phyloP scores from a whole-genome alignment of 1,140 invertebrate species.

The Pseudomyrmex sp. region DNA sequence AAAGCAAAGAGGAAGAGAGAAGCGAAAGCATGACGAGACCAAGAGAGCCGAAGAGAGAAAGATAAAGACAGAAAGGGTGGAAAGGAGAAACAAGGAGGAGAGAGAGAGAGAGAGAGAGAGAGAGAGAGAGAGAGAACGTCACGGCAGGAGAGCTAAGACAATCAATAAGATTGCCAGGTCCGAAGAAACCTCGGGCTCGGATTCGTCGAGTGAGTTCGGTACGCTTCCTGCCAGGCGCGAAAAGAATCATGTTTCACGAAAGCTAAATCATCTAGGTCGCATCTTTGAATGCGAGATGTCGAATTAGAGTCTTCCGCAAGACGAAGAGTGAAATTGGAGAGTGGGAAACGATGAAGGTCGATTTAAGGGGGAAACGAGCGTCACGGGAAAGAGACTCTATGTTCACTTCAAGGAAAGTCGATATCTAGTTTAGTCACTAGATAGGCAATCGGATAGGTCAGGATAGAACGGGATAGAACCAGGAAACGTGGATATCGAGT shows the following conservation, averaged over 20 bases:
- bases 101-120: slow-evolving; percentile 15
- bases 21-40: too few species aligned
- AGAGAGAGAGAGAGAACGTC: slow-evolving; percentile 45
- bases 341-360: slow-evolving; percentile 4
- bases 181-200: slow-evolving; percentile 69
- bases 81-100: not conserved
- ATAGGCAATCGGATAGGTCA: slow-evolving; percentile 74
- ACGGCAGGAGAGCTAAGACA: slow-evolving; percentile 74
- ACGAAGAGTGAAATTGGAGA: slow-evolving; percentile 10
- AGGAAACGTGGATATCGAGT: slow-evolving; percentile 41
- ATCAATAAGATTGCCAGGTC: slow-evolving; percentile 80
- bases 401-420: slow-evolving; percentile 68
- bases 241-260: slow-evolving; percentile 44
- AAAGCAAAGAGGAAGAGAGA: slow-evolving; percentile 37
- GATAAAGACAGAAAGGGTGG: slow-evolving; percentile 18
- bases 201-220: slow-evolving; percentile 67
- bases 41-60: slow-evolving; percentile 5
- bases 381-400: not conserved
- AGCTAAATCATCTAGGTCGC: slow-evolving; percentile 48
- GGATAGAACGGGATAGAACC: slow-evolving; percentile 66
- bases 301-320: slow-evolving; percentile 45
- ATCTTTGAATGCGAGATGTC: slow-evolving; percentile 54
- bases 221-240: slow-evolving; percentile 55
- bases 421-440: slow-evolving; percentile 75
- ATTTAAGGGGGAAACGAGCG: slow-evolving; percentile 1